Conservation (phyloP, 2,888 invertebrate species). For the Plagodis pulveraria region DNA sequence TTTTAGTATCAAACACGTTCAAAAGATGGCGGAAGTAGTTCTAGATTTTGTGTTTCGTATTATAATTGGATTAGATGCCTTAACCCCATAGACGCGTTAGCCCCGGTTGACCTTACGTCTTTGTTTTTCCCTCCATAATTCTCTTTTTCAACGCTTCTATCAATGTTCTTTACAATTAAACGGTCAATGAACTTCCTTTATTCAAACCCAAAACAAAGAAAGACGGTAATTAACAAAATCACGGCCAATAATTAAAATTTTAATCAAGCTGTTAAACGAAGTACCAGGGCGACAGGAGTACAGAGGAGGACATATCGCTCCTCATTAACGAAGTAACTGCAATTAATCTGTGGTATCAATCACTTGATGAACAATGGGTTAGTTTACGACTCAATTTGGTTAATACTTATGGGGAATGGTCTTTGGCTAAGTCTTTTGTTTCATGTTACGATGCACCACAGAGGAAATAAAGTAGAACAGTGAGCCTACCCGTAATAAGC, state of each 20-base stretch:
- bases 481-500: too few species aligned
- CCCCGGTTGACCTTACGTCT: too few species aligned
- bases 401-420: constrained; percentile 9
- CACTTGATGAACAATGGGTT: constrained; percentile 29
- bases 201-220: constrained; percentile 10
- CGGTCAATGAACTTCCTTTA: constrained; percentile 1
- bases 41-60: too few species aligned
- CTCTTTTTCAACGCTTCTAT: too few species aligned
- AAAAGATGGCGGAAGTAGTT: too few species aligned
- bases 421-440: neutral
- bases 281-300: constrained; percentile 39
- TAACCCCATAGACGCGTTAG: too few species aligned
- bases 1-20: too few species aligned
- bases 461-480: too few species aligned
- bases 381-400: constrained; percentile 9
- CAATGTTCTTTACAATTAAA: too few species aligned
- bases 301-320: constrained; percentile 31
- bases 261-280: constrained; percentile 33
- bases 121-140: too few species aligned
- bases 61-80: too few species aligned
- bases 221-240: constrained; percentile 9
- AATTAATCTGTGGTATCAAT: constrained; percentile 36
- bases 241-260: constrained; percentile 28
- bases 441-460: too few species aligned
- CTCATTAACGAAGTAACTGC: constrained; percentile 32